Conservation (phyloP, 2,113 vertebrate genomes). For the Aegypius monachus region DNA sequence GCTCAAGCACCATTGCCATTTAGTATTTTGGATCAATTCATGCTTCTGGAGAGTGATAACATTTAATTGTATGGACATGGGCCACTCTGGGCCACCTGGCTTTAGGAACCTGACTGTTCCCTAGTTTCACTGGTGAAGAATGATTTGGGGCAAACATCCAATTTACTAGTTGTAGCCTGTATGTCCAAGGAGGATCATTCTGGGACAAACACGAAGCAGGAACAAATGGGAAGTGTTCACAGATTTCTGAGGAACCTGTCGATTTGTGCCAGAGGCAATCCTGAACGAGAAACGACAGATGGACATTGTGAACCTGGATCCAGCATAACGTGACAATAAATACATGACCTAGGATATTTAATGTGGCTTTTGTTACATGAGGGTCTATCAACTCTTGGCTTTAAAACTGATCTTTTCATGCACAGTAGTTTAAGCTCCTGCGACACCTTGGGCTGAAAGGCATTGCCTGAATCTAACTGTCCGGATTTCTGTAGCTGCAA, state of each 20-base stretch:
- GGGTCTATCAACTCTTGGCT: background rate
- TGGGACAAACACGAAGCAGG: background rate
- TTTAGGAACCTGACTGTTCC: background rate
- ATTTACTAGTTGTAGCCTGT: background rate
- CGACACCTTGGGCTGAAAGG: background rate
- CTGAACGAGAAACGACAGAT: background rate
- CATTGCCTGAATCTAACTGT: background rate
- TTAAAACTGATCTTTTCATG: background rate
- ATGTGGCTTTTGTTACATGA: background rate
- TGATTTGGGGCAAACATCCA: background rate
- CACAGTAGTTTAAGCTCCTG: fast-evolving
- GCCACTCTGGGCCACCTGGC: background rate
- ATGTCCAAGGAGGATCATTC: background rate
- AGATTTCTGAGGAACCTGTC: background rate
- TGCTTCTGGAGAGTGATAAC: background rate
- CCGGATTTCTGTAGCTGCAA: background rate
- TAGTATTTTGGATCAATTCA: background rate
- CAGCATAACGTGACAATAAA: background rate
- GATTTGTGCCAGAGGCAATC: background rate
- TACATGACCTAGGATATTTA: background rate
- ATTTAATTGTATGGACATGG: background rate
- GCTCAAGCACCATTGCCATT: background rate
- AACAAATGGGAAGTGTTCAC: background rate
- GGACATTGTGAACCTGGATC: background rate
- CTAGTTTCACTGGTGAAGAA: background rate